Evolutionary conservation across 2,797 vertebrate species (phyloP).

Genomic region (Parauchenoglanis punctatus): DNA sequence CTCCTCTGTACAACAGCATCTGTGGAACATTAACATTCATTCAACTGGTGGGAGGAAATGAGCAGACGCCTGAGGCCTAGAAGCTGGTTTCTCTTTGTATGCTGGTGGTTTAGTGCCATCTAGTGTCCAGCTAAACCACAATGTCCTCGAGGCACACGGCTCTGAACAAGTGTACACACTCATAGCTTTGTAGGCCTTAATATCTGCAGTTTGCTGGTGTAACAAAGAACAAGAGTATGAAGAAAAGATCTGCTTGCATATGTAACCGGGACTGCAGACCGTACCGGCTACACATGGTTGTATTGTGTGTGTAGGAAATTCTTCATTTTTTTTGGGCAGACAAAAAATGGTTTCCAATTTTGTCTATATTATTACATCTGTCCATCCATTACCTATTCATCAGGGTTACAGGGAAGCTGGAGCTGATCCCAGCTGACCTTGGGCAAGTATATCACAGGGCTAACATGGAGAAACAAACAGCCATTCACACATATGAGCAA

Average conservation of each 20-base stretch:
- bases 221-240: neutral
- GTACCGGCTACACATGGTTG: no score
- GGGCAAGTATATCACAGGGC: no score
- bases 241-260: neutral
- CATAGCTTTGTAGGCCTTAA: neutral
- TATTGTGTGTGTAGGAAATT: neutral
- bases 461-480: no score
- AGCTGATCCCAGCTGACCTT: no score
- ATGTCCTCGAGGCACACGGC: neutral
- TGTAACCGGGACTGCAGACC: no score
- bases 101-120: conserved; percentile 64
- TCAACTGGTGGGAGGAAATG: neutral
- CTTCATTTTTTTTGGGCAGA: no score
- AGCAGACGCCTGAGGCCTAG: neutral
- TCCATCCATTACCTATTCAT: no score
- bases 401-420: no score
- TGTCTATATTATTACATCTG: no score
- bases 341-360: no score
- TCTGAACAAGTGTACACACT: neutral
- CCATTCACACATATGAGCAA: no score
- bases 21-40: conserved; percentile 27
- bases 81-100: conserved; percentile 44
- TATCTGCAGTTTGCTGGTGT: neutral
- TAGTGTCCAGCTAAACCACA: conserved; percentile 57
- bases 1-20: neutral